Evolutionary conservation across 1,140 invertebrate species (phyloP).

Genomic region (Ditylenchus dipsaci): DNA sequence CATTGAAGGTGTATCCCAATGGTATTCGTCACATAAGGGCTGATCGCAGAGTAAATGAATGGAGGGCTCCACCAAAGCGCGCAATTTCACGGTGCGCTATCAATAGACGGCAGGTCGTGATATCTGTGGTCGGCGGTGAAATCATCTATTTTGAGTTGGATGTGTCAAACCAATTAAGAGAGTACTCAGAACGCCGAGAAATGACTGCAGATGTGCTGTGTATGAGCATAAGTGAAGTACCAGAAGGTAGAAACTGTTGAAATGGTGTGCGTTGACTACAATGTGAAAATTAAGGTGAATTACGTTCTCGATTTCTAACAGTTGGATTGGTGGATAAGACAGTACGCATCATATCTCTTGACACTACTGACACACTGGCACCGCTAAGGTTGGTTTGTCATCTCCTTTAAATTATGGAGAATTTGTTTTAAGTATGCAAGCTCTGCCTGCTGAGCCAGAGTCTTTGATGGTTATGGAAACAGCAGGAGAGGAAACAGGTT

Average conservation of each 20-base stretch:
- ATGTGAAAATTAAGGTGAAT: conserved; percentile 75
- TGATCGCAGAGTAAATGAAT: conserved; percentile 95
- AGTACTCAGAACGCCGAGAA: conserved; percentile 92
- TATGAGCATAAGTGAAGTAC: conserved; percentile 93
- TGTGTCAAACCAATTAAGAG: conserved; percentile 90
- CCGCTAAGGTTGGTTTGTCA: conserved; percentile 42
- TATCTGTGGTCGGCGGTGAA: conserved; percentile 92
- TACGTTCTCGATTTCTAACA: conserved; percentile 89
- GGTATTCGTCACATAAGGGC: conserved; percentile 96
- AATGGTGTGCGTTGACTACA: neutral
- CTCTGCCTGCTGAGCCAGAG: conserved; percentile 88
- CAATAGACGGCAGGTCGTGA: conserved; percentile 95
- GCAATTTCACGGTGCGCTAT: conserved; percentile 95
- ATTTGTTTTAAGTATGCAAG: conserved; percentile 81
- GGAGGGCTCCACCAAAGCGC: conserved; percentile 95
- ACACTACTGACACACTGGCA: conserved; percentile 66
- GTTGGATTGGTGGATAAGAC: conserved; percentile 93
- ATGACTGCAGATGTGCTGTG: conserved; percentile 94
- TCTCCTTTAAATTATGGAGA: neutral
- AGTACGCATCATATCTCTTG: conserved; percentile 91
- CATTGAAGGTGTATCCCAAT: conserved; percentile 80
- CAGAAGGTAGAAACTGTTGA: conserved; percentile 60
- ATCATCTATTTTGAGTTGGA: conserved; percentile 99
- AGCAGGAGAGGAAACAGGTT: conserved; percentile 61
- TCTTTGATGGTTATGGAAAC: conserved; percentile 94